Base-by-base conservation (phyloP, 2,888 invertebrate species). In the Mallateleia sp. region DNA sequence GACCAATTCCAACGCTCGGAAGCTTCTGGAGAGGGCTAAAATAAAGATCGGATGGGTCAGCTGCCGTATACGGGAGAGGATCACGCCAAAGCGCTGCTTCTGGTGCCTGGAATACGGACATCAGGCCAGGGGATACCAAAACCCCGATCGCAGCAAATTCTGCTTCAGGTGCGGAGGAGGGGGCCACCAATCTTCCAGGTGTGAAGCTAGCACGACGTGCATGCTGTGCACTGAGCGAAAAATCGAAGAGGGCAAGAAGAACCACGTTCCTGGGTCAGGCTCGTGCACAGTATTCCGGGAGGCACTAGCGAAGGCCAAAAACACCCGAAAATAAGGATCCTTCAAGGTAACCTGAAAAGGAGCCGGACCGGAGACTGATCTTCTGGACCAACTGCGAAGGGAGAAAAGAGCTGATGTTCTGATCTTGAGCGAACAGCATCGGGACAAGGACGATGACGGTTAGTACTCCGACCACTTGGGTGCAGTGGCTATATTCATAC, bases 261-360 rank as follows among this genome's bases (percentile, higher is more conserved):
- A 66, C 11, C 88, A 90, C 52, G 56, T 85, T 0, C 66, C 87
- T 0, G 91, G 86, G 1, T 67, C 85, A 5, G 64, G 72, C 0
- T 6, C 15, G 0, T 88, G 89, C 56, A 45, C 42, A 22, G 47
- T 15, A 6, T 89, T 80, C 50, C 58, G 78, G 25, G 50, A 75
- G 45, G 80, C 84, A 14, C 88, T 85, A 4, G 50, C 56, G 1
- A 54, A 45, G 38, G 81, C 62, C 9, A 84, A 34, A 38, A 3
- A 38, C 7, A 14, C n/a, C 6, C 6, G 2, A 24, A 24, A 79
- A 56, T 18, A 50, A n/a, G 15, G 8, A 20, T 90, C 9, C 74
- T 90, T 1, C 91, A 91, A 54, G 88, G 69, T 0, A 91, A 91
- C 58, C 6, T 91, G 0, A 52, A 91, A 25, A 58, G 87, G 15